phyloP scores from a whole-genome alignment of 2,113 vertebrate genomes.

The Strigops habroptila region DNA sequence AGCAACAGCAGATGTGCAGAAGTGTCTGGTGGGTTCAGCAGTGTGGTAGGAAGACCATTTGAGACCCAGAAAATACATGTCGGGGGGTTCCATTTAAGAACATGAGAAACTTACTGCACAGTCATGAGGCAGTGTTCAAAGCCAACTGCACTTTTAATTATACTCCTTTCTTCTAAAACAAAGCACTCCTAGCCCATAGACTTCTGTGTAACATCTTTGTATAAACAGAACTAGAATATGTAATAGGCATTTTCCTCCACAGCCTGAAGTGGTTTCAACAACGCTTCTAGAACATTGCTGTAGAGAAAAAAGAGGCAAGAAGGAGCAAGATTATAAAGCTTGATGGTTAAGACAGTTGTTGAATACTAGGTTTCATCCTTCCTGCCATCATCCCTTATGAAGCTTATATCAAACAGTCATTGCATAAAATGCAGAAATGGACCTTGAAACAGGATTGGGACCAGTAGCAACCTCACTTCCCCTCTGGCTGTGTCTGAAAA shows the following conservation, averaged over 20 bases:
- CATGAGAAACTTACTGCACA: background rate
- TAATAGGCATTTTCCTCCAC: background rate
- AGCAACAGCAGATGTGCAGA: background rate
- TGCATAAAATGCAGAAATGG: background rate
- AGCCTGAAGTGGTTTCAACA: background rate
- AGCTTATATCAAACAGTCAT: background rate
- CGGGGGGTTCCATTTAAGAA: background rate
- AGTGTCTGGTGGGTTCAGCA: background rate
- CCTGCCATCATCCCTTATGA: background rate
- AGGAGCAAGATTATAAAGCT: background rate
- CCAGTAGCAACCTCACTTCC: background rate
- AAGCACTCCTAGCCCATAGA: background rate
- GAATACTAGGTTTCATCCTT: background rate
- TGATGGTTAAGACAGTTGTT: background rate
- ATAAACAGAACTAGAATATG: background rate
- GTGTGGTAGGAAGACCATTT: background rate
- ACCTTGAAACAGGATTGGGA: conserved; percentile 8
- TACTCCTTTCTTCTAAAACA: background rate
- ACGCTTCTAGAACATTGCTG: background rate
- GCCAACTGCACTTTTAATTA: background rate
- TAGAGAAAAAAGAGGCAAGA: background rate
- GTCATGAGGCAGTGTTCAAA: background rate
- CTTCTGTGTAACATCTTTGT: background rate
- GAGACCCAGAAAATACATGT: background rate
- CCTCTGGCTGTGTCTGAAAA: background rate